These are phyloP conservation scores for Myiopsitta monachus DNA, from an alignment of 2,113 vertebrate species.

Conservation along the genomic window DNA sequence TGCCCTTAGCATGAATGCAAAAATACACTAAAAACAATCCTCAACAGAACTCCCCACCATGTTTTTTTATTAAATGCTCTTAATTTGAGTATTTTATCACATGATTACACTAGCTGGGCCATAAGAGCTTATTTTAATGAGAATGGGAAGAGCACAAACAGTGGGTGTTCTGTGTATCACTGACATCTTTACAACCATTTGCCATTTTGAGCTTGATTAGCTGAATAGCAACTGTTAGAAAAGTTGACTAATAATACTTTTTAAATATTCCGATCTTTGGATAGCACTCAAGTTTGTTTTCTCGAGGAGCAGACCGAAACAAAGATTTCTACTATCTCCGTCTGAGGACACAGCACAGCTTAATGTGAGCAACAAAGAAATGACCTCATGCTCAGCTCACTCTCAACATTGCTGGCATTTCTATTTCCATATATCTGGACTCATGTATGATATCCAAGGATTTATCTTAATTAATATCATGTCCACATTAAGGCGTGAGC, in stretches of 20 bases:
- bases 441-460: neutral
- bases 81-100: slow-evolving; percentile 73
- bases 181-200: slow-evolving; percentile 71
- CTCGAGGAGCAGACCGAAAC: neutral
- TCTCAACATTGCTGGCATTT: neutral
- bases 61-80: slow-evolving; percentile 66
- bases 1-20: slow-evolving; percentile 62
- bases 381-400: neutral
- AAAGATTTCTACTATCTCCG: neutral
- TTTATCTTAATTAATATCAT: slow-evolving; percentile 32
- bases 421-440: neutral
- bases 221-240: slow-evolving; percentile 58
- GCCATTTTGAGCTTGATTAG: slow-evolving; percentile 59
- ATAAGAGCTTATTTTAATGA: slow-evolving; percentile 74
- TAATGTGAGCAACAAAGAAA: neutral
- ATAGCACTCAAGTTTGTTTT: neutral
- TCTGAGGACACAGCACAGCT: neutral
- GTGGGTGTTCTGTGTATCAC: slow-evolving; percentile 66
- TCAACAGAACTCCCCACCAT: slow-evolving; percentile 64
- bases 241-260: slow-evolving; percentile 70
- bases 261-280: slow-evolving; percentile 50
- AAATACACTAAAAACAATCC: slow-evolving; percentile 70
- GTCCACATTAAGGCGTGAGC: slow-evolving; percentile 18
- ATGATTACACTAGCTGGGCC: slow-evolving; percentile 64
- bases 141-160: slow-evolving; percentile 58